Evolutionary conservation across 2,797 vertebrate species (phyloP).

Genomic region (Lates japonicus): DNA sequence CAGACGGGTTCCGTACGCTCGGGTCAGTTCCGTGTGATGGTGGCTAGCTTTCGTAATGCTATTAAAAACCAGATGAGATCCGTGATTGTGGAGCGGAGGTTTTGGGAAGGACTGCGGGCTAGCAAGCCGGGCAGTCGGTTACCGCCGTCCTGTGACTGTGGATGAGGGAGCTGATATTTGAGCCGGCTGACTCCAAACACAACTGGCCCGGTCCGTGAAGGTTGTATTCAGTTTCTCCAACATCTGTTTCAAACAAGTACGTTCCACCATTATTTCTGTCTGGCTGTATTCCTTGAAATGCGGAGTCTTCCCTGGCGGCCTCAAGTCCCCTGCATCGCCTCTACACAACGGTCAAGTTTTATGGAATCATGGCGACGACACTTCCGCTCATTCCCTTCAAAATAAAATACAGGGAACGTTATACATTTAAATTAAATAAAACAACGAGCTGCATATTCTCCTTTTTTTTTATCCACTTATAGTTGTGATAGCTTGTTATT

Average conservation of each 20-base stretch:
- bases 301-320: constrained; percentile 66
- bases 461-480: neutral
- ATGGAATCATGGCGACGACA: fast-evolving
- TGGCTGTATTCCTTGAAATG: constrained; percentile 50
- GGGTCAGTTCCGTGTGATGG: neutral
- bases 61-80: constrained; percentile 22
- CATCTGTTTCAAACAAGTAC: neutral
- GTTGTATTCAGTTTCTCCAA: neutral
- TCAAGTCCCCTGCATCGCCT: constrained; percentile 63
- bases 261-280: constrained; percentile 14
- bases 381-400: constrained; percentile 53
- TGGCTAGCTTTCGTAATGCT: constrained; percentile 20
- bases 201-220: neutral
- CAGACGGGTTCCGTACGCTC: neutral
- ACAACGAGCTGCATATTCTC: neutral
- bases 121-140: constrained; percentile 69
- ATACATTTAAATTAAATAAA: neutral
- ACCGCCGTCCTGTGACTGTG: constrained; percentile 48
- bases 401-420: constrained; percentile 52
- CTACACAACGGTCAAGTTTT: neutral
- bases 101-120: constrained; percentile 64
- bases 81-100: constrained; percentile 55
- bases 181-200: constrained; percentile 44
- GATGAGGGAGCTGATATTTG: constrained; percentile 28
- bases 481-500: neutral